phyloP scores from a whole-genome alignment of 2,797 vertebrate genomes.

The Pipistrellus kuhlii region DNA sequence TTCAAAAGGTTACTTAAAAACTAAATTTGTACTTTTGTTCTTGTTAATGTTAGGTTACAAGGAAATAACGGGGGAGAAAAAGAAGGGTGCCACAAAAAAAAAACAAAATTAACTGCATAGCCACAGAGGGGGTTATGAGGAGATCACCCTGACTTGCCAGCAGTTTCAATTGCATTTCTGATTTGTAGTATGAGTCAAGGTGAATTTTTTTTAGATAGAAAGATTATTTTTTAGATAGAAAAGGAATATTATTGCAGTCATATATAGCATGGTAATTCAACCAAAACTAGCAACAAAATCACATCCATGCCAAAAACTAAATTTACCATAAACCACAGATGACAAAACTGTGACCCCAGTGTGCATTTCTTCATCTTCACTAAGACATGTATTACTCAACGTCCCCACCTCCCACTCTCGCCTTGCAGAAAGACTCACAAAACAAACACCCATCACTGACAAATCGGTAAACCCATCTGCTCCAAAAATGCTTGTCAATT shows the following conservation, averaged over 20 bases:
- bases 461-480: constrained; percentile 68
- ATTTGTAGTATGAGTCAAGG: constrained; percentile 83
- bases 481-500: constrained; percentile 56
- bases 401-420: constrained; percentile 30
- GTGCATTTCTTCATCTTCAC: constrained; percentile 81
- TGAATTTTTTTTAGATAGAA: constrained; percentile 85
- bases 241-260: constrained; percentile 84
- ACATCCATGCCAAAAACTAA: constrained; percentile 81
- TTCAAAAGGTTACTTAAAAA: constrained; percentile 59
- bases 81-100: constrained; percentile 69
- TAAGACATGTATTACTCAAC: constrained; percentile 63
- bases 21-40: background rate
- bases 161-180: constrained; percentile 78
- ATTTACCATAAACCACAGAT: constrained; percentile 83
- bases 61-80: constrained; percentile 58
- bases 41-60: background rate
- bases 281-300: constrained; percentile 86
- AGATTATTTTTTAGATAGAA: constrained; percentile 86
- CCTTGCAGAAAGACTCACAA: constrained; percentile 74
- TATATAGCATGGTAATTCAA: constrained; percentile 83
- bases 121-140: constrained; percentile 45
- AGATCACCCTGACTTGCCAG: constrained; percentile 55
- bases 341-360: constrained; percentile 74
- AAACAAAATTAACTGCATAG: constrained; percentile 74
- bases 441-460: constrained; percentile 73